Evolutionary conservation across 2,113 vertebrate genomes (phyloP).

Genomic region (Notothenia coriiceps): DNA sequence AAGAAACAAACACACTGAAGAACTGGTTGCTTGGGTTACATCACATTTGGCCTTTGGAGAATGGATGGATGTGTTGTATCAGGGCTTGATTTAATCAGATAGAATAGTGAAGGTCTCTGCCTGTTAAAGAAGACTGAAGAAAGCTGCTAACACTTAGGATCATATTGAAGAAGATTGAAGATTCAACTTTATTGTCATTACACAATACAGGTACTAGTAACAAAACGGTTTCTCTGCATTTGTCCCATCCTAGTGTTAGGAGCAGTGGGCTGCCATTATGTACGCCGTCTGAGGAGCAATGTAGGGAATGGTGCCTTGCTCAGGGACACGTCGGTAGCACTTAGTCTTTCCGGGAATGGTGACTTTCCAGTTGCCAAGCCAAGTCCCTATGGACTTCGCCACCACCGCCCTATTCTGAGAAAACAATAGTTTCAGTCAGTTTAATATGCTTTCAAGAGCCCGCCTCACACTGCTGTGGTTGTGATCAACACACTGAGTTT

Average conservation of each 20-base stretch:
- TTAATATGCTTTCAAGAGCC: constrained; percentile 19
- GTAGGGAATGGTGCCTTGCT: no score
- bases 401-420: constrained; percentile 1
- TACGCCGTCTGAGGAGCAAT: no score
- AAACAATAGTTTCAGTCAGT: constrained; percentile 3
- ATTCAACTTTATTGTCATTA: no score
- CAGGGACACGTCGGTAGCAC: no score
- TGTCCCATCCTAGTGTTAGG: no score
- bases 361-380: no score
- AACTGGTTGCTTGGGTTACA: constrained; percentile 17
- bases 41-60: background rate
- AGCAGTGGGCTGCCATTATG: no score
- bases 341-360: no score
- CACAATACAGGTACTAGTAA: no score
- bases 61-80: background rate
- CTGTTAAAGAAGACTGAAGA: background rate
- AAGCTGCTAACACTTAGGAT: constrained; percentile 24
- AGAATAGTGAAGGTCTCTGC: no score
- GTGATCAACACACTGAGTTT: constrained; percentile 12
- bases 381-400: no score
- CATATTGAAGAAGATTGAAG: constrained; percentile 2
- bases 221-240: no score
- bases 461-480: constrained; percentile 11
- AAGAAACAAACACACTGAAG: constrained; percentile 43
- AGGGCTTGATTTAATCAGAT: background rate